A percentile compares a stretch with the other conserved stretches of the same genome.
Conservation (phyloP, 2,113 vertebrate species). For the Pseudorectes ferrugineus region DNA sequence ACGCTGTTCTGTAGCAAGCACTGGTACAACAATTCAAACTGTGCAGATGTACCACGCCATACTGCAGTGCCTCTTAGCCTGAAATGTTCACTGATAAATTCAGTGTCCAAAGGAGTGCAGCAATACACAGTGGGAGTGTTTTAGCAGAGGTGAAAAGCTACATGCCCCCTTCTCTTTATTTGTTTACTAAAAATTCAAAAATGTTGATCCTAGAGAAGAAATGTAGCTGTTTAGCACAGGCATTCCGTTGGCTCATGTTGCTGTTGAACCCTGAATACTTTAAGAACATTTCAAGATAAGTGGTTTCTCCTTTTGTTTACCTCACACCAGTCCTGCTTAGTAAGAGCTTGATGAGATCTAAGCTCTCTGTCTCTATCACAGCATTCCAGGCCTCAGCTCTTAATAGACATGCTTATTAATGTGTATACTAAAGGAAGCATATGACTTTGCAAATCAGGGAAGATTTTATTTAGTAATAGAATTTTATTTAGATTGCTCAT, state of each 20-base stretch:
- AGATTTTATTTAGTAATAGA: background rate
- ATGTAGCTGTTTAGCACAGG: background rate
- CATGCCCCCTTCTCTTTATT: background rate
- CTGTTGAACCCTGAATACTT: background rate
- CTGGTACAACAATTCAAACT: background rate
- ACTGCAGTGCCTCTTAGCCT: background rate
- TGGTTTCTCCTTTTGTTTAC: background rate
- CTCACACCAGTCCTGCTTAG: background rate
- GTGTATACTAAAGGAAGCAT: background rate
- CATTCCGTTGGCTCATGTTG: accelerated
- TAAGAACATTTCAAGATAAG: background rate
- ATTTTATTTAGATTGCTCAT: slow-evolving; percentile 44
- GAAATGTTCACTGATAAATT: background rate
- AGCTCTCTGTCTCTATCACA: background rate
- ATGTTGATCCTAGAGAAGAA: background rate
- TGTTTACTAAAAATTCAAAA: background rate
- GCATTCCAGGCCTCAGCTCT: background rate
- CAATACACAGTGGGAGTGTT: background rate
- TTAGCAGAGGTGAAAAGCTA: background rate
- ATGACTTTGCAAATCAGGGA: background rate
- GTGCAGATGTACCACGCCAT: background rate
- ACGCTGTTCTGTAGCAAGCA: background rate
- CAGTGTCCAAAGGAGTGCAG: background rate
- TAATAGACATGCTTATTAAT: background rate
- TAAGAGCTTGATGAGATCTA: background rate